These are phyloP conservation scores for Cotesia congregata DNA, from an alignment of 2,888 invertebrate genomes.

Conservation along the genomic window DNA sequence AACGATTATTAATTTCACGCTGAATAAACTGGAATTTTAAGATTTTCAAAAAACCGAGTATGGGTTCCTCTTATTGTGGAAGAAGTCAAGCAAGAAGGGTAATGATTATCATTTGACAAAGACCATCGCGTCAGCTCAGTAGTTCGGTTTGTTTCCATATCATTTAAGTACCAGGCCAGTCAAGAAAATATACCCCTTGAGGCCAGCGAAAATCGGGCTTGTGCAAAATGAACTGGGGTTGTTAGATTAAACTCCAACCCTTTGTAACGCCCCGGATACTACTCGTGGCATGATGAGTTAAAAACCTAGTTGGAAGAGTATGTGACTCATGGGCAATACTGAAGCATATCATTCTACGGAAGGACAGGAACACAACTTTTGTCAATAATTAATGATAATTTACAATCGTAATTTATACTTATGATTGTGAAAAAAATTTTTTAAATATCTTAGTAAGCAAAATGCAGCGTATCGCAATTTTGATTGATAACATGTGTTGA, in stretches of 20 bases:
- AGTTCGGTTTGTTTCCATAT: conserved; percentile 39
- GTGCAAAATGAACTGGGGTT: conserved; percentile 67
- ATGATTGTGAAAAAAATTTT: neutral
- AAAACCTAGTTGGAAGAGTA: conserved; percentile 63
- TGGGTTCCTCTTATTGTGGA: too few relatives aligned
- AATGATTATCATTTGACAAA: conserved; percentile 12
- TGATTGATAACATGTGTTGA: too few relatives aligned
- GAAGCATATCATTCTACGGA: conserved; percentile 47
- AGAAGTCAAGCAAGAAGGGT: neutral
- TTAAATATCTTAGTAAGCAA: too few relatives aligned
- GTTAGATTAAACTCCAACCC: conserved; percentile 69
- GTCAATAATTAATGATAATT: neutral
- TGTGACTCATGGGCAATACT: conserved; percentile 60
- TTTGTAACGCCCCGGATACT: conserved; percentile 62
- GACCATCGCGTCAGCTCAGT: conserved; percentile 15
- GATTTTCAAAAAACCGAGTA: too few relatives aligned
- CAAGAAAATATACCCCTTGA: conserved; percentile 61
- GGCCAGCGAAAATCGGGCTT: conserved; percentile 56
- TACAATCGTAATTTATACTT: neutral
- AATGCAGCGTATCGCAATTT: too few relatives aligned
- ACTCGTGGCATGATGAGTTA: conserved; percentile 62
- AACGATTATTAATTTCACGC: too few relatives aligned
- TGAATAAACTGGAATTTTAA: too few relatives aligned
- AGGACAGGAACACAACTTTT: conserved; percentile 45
- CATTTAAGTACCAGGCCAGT: conserved; percentile 43